Evolutionary conservation across 2,888 invertebrate species (phyloP), one percentile per base, ranked within the genome.

Genomic region (Melieria crassipennis): DNA sequence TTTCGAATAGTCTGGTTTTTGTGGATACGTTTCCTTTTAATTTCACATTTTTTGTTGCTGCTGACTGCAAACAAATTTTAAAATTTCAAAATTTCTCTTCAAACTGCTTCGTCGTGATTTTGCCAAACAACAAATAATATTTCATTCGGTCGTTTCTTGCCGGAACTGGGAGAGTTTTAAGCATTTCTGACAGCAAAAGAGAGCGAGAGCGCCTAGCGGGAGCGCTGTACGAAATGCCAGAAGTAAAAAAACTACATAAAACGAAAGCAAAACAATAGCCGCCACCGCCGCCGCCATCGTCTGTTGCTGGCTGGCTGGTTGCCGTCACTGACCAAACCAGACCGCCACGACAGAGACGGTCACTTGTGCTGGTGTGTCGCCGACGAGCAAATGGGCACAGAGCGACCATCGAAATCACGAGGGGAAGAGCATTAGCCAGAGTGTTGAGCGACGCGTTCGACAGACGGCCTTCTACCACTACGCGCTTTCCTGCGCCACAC

Each of bases 191-290:
- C 60, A 56, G 57, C 16, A 3, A 50, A 42, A 60, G 60, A 50
- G 66, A 58, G 58, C 57, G 30, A 7, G 16, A 11, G 4, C 1
- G 13, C 48, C 16, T 5, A 16, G n/a, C 48, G 30, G 7, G 65
- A 57, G 60, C 60, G 13, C 13, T 55, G 7, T 45, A 46, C 56
- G 62, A 69, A 46, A 62, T 46, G 46, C 69, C 62, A 68, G 55
- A 61, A 68, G 46, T 68, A 55, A 46, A 61, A 61, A 61, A 52
- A 68, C 16, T 16, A 68, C 55, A 62, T 7, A 60, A 62, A 62
- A 46, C 30, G n/a, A 62, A 61, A n/a, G 4, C 61, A 62, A 13
- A 6, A 50, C 13, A 45, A 16, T 50, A 42, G 45, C 11, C n/a
- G 60, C 50, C 5, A 13, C 67, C 58, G 43, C 43, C 50, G 52